Base-by-base conservation (phyloP, 1,140 invertebrate species). In the Drosophila tsacasi region DNA sequence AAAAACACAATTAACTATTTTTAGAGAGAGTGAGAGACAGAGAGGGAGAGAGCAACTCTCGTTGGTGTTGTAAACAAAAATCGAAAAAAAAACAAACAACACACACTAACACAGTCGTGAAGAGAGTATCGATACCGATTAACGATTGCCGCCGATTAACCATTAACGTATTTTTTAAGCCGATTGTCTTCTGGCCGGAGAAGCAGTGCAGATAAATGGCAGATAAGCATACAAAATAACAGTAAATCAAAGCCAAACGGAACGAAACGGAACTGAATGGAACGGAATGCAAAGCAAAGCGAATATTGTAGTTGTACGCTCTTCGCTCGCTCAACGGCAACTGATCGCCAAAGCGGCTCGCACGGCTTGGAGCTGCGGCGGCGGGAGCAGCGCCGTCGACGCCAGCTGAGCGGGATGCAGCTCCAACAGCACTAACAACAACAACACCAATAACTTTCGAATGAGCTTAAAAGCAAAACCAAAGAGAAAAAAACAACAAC, bases 271-370 rank as follows among this genome's bases (percentile, higher is more conserved):
- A 59, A 54, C 59, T 61, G 49, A 68, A 47, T 39, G 49, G 32
- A 65, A 54, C 59, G 60, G 52, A 66, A 40, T 55, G 47, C 35
- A 47, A 55, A 63, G 62, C 39, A 35, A 55, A 52, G 40, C 79
- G 64, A 69, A 62, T 65, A 68, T 62, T 61, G 74, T 85, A 60
- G 74, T 65, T 64, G 82, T 85, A 69, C 44, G 74, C 64, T 86
- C 80, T 89, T 86, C 77, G 81, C 81, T 84, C 84, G 84, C 84
- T 89, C 73, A 54, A 78, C 84, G 77, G 84, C 84, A 78, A 87
- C 84, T 89, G 73, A 87, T 76, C 67, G 67, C 58, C 54, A 60
- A n/a, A 21, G 52, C 50, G 60, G 49, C 30, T 25, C 21, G 13
- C 21, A 25, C 17, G 47, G 54, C 35, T 37, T 37, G 32, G 6